A percentile compares a stretch with the other conserved stretches of the same genome.
Conservation (phyloP, 2,797 vertebrate genomes). For the Moxostoma hubbsi region DNA sequence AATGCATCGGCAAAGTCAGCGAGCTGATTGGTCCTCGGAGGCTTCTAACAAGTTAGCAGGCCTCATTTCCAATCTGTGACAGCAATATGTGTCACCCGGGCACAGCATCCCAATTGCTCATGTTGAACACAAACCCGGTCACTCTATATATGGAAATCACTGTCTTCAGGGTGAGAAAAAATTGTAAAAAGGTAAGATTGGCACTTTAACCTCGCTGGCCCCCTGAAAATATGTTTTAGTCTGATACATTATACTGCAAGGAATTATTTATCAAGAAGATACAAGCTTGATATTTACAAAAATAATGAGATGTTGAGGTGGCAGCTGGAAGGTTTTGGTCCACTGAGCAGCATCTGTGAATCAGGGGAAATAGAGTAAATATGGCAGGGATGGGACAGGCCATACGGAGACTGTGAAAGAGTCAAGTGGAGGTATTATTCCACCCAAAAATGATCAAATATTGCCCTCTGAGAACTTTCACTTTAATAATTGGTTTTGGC, state of each 20-base stretch:
- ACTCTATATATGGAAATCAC: slow-evolving; percentile 99
- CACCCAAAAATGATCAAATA: not conserved
- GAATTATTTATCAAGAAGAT: slow-evolving; percentile 99
- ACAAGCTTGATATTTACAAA: slow-evolving; percentile 98
- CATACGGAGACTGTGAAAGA: slow-evolving; percentile 77
- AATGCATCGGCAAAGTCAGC: slow-evolving; percentile 86
- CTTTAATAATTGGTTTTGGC: no score
- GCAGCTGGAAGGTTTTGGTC: slow-evolving; percentile 99
- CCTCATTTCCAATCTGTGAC: slow-evolving; percentile 99
- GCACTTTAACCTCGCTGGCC: slow-evolving; percentile 98
- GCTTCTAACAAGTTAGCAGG: slow-evolving; percentile 98
- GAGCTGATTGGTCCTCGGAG: slow-evolving; percentile 93
- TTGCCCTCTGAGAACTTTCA: not conserved
- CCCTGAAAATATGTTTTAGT: slow-evolving; percentile 99
- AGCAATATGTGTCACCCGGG: slow-evolving; percentile 93
- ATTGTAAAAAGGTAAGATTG: slow-evolving; percentile 99
- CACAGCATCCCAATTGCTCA: slow-evolving; percentile 91
- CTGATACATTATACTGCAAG: slow-evolving; percentile 99
- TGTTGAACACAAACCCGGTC: slow-evolving; percentile 98
- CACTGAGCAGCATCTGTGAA: slow-evolving; percentile 92
- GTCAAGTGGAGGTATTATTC: slow-evolving; percentile 45
- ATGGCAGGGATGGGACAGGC: slow-evolving; percentile 81
- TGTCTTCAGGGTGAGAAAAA: slow-evolving; percentile 98
- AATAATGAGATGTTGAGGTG: slow-evolving; percentile 99
- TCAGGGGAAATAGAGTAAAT: slow-evolving; percentile 93